phyloP scores from a whole-genome alignment of 1,140 invertebrate species.

The Caenorhabditis briggsae region DNA sequence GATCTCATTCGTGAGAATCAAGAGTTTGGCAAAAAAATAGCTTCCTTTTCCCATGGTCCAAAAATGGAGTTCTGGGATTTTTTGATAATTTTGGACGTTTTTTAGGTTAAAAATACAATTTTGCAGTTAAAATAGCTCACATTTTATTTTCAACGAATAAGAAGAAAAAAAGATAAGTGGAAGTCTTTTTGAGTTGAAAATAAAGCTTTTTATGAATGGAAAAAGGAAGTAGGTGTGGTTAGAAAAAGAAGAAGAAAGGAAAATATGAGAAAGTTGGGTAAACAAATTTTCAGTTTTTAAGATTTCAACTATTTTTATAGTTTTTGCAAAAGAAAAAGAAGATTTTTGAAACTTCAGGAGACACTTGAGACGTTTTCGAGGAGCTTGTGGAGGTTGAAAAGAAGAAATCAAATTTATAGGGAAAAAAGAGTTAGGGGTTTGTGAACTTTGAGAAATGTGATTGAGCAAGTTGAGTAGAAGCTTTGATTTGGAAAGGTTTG shows the following conservation, averaged over 20 bases:
- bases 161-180: too few relatives aligned
- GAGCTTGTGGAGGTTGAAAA: neutral
- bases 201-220: slow-evolving; percentile 17
- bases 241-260: neutral
- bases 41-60: too few relatives aligned
- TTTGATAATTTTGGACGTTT: too few relatives aligned
- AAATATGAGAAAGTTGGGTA: neutral
- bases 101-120: too few relatives aligned
- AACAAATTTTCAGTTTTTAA: slow-evolving; percentile 14
- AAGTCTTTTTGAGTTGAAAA: neutral
- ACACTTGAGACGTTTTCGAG: neutral
- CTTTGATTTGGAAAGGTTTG: too few relatives aligned
- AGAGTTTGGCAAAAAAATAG: too few relatives aligned
- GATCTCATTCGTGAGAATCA: too few relatives aligned
- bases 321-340: neutral
- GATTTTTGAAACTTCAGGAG: neutral
- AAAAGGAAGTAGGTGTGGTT: slow-evolving; percentile 28
- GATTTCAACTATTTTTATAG: neutral
- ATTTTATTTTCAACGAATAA: too few relatives aligned
- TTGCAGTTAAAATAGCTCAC: too few relatives aligned
- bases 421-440: neutral
- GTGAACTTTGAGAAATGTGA: neutral
- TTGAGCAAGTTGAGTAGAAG: neutral
- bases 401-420: too few relatives aligned
- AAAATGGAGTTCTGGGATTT: too few relatives aligned